phyloP scores from a whole-genome alignment of 2,797 vertebrate species.

The Argya squamiceps region DNA sequence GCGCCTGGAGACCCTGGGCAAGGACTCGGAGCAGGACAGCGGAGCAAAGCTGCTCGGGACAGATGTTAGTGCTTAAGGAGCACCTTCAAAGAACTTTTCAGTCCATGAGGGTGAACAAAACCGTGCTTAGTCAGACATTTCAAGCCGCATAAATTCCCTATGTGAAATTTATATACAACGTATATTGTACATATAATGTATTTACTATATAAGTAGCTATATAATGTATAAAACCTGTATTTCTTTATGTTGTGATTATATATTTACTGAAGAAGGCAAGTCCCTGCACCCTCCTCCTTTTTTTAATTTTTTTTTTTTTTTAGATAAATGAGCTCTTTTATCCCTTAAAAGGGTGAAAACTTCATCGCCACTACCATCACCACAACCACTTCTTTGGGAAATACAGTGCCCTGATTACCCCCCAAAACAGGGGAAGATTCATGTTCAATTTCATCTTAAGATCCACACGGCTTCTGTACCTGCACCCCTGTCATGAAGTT shows the following conservation, averaged over 20 bases:
- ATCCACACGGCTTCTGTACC: accelerated
- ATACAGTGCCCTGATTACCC: accelerated
- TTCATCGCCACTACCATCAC: not conserved
- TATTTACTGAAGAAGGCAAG: not conserved
- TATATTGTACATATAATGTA: too few species aligned
- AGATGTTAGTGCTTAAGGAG: not conserved
- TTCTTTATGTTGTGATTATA: not conserved
- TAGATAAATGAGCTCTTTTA: not conserved
- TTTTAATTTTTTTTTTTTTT: not conserved
- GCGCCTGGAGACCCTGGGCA: not conserved
- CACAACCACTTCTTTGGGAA: not conserved
- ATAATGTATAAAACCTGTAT: too few species aligned
- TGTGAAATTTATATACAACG: accelerated
- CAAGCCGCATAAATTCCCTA: accelerated
- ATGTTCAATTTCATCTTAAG: not conserved
- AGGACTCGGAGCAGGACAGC: not conserved
- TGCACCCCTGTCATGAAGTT: accelerated
- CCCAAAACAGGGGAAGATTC: accelerated
- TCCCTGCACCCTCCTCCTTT: not conserved
- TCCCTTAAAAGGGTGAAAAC: not conserved
- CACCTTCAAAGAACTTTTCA: not conserved
- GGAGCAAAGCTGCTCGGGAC: not conserved
- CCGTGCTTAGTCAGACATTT: not conserved
- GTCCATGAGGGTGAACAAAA: too few species aligned
- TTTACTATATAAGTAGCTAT: not conserved